Conservation (phyloP, 1,140 invertebrate genomes). For the Proales similis region DNA sequence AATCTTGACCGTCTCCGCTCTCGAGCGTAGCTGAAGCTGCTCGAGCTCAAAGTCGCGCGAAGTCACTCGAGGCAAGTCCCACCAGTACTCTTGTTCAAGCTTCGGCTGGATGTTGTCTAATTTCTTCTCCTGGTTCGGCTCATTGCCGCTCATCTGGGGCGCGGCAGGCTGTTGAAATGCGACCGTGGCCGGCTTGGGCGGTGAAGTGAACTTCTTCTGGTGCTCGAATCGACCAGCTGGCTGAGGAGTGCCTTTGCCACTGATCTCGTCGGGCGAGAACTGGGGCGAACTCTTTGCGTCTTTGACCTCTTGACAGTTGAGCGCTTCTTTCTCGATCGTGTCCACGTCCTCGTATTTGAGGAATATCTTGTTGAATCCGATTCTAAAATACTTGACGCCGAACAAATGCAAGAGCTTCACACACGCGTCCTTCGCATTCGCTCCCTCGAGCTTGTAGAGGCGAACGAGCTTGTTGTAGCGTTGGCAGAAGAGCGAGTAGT, state of each 20-base stretch:
- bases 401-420: constrained; percentile 1
- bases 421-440: constrained; percentile 21
- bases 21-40: constrained; percentile 18
- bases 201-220: too few relatives aligned
- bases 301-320: too few relatives aligned
- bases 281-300: too few relatives aligned
- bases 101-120: constrained; percentile 24
- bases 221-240: too few relatives aligned
- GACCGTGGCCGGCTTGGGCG: too few relatives aligned
- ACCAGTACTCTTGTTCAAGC: constrained; percentile 36
- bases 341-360: constrained; percentile 31
- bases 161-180: too few relatives aligned
- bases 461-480: not conserved
- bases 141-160: too few relatives aligned
- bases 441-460: too few relatives aligned
- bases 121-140: constrained; percentile 10
- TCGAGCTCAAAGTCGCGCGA: constrained; percentile 35
- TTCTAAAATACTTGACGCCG: constrained; percentile 13
- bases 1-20: constrained; percentile 23
- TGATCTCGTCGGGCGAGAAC: too few relatives aligned
- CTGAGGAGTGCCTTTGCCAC: too few relatives aligned
- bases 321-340: constrained; percentile 23
- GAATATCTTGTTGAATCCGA: constrained; percentile 22
- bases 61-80: constrained; percentile 34
- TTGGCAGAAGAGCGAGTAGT: constrained; percentile 16